Conservation (phyloP, 2,797 vertebrate genomes). For the Arnoldichthys spilopterus region DNA sequence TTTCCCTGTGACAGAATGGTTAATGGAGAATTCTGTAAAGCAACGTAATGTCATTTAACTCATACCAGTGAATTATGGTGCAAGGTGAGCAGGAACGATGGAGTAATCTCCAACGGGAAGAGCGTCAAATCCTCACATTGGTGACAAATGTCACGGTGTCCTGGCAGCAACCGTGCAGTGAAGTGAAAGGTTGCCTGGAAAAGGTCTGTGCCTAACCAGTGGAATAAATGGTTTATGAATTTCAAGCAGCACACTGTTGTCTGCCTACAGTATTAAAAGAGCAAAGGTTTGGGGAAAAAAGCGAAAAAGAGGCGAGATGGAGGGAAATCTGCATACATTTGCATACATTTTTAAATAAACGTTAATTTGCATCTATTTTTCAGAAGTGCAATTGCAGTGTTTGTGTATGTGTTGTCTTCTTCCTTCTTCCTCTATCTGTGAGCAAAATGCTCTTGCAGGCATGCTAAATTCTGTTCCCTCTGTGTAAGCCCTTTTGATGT, state of each 20-base stretch:
- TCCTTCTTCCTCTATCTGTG: slow-evolving; percentile 36
- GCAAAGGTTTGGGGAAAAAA: slow-evolving; percentile 71
- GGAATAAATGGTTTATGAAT: slow-evolving; percentile 80
- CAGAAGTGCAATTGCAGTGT: slow-evolving; percentile 67
- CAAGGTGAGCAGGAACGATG: slow-evolving; percentile 60
- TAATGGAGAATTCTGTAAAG: slow-evolving; percentile 32
- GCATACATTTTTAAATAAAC: slow-evolving; percentile 75
- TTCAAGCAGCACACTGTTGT: slow-evolving; percentile 79
- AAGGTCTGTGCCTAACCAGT: slow-evolving; percentile 73
- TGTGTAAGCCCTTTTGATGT: slow-evolving; percentile 66
- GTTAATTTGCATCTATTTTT: slow-evolving; percentile 75
- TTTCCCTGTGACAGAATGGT: slow-evolving; percentile 10
- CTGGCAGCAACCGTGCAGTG: slow-evolving; percentile 58
- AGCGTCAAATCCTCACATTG: slow-evolving; percentile 67
- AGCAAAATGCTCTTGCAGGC: slow-evolving; percentile 60
- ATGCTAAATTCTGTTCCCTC: slow-evolving; percentile 58
- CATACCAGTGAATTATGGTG: slow-evolving; percentile 26
- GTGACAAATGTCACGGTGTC: slow-evolving; percentile 70
- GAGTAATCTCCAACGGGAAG: slow-evolving; percentile 67
- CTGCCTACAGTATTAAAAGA: slow-evolving; percentile 78
- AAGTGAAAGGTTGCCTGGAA: slow-evolving; percentile 72
- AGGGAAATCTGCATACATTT: slow-evolving; percentile 82
- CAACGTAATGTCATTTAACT: slow-evolving; percentile 48
- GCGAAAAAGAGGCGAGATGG: slow-evolving; percentile 66
- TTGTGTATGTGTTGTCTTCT: slow-evolving; percentile 52